Evolutionary conservation across 2,797 vertebrate genomes (phyloP).

Genomic region (Schizopygopsis malacanthus): DNA sequence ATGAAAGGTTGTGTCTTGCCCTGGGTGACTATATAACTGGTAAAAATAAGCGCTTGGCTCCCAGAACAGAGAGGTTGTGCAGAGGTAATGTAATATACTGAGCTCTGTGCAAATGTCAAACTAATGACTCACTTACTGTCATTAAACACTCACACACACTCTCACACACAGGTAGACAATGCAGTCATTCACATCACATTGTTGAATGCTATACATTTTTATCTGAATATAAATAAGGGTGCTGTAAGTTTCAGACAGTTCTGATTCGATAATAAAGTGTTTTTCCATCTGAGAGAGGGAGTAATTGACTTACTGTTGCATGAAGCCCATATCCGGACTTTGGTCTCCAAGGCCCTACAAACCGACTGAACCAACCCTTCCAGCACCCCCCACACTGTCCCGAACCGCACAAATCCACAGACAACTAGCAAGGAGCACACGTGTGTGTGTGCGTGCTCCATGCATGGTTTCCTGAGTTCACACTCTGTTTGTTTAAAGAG

Average conservation of each 20-base stretch:
- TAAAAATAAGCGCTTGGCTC: conserved; percentile 66
- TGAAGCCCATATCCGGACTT: conserved; percentile 73
- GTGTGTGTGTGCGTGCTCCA: conserved; percentile 14
- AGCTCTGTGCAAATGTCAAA: conserved; percentile 72
- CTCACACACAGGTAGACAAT: conserved; percentile 51
- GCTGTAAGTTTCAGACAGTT: conserved; percentile 32
- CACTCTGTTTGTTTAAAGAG: conserved; percentile 75
- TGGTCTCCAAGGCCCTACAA: conserved; percentile 71
- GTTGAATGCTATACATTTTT: conserved; percentile 41
- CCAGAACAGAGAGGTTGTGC: conserved; percentile 63
- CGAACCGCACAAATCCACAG: conserved; percentile 33
- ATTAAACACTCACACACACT: conserved; percentile 57
- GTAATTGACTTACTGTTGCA: conserved; percentile 74
- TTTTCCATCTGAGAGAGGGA: conserved; percentile 61
- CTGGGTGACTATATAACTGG: conserved; percentile 64
- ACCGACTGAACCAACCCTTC: conserved; percentile 56
- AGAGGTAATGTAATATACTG: conserved; percentile 66
- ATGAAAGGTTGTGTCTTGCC: conserved; percentile 67
- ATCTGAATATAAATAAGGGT: conserved; percentile 45
- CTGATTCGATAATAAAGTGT: conserved; percentile 28
- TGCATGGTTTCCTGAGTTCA: conserved; percentile 68
- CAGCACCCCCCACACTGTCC: conserved; percentile 38
- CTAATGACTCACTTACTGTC: conserved; percentile 69
- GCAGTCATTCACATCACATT: conserved; percentile 43
- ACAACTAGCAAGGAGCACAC: conserved; percentile 22